phyloP scores from a whole-genome alignment of 2,797 vertebrate species.

The Botia kubotai region DNA sequence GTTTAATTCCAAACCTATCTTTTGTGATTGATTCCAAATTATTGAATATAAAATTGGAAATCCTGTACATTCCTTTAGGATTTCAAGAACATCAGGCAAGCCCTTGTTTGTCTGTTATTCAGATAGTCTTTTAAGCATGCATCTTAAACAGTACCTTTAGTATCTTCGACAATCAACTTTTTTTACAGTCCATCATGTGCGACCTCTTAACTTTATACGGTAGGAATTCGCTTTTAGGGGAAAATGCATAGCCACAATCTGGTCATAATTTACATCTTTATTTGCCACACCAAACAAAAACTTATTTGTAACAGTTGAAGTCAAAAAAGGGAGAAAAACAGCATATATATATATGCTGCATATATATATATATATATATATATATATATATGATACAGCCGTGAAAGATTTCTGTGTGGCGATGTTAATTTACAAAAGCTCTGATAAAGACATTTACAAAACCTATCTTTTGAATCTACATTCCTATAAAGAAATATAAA shows the following conservation, averaged over 20 bases:
- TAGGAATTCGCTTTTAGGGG: not conserved
- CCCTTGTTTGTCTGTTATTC: no score
- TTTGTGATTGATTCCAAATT: no score
- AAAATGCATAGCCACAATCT: not conserved
- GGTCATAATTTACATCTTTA: slow-evolving; percentile 89
- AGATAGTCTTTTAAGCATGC: no score
- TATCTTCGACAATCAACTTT: no score
- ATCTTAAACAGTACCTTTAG: no score
- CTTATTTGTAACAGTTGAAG: slow-evolving; percentile 83
- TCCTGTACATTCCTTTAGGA: no score
- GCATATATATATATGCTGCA: slow-evolving; percentile 67
- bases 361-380: slow-evolving; percentile 69
- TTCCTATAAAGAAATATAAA: slow-evolving; percentile 82
- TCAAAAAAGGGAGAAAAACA: slow-evolving; percentile 64
- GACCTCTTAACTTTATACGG: no score
- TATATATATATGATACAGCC: slow-evolving; percentile 75
- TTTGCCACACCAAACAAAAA: slow-evolving; percentile 82
- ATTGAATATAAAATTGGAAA: no score
- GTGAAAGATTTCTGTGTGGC: slow-evolving; percentile 73
- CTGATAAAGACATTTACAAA: slow-evolving; percentile 83
- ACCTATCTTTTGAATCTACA: slow-evolving; percentile 66
- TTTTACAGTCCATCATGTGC: no score
- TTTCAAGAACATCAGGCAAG: no score
- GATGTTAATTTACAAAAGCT: slow-evolving; percentile 78
- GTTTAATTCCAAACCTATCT: no score